Conservation (phyloP, 2,888 invertebrate genomes). For the Notocelia uddmanniana region DNA sequence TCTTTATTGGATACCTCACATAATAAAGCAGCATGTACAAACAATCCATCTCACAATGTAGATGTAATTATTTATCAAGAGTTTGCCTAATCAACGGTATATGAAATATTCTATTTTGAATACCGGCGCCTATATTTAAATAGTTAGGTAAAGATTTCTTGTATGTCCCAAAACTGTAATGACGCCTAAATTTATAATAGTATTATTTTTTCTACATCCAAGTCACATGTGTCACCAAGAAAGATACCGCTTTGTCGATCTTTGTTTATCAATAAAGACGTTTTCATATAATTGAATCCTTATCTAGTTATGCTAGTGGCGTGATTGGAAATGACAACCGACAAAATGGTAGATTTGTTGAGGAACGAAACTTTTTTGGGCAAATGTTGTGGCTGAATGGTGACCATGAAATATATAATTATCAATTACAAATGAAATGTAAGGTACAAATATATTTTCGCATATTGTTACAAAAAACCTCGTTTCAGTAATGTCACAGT, state of each 20-base stretch:
- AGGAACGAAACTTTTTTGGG: not conserved
- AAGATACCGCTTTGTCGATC: not conserved
- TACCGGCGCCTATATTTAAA: slow-evolving; percentile 7
- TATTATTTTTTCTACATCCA: not conserved
- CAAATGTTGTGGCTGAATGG: not conserved
- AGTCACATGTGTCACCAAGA: not conserved
- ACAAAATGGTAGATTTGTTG: not conserved
- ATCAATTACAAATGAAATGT: slow-evolving; percentile 16
- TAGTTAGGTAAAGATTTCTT: not conserved
- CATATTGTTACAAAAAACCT: slow-evolving; percentile 8
- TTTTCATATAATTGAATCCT: not conserved
- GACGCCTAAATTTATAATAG: not conserved
- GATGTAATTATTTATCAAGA: not conserved
- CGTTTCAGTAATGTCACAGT: not conserved
- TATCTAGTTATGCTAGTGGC: no score
- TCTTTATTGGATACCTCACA: no score
- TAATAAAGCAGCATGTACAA: no score
- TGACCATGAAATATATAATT: not conserved
- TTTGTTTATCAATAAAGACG: not conserved
- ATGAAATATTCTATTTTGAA: slow-evolving; percentile 34
- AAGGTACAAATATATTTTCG: slow-evolving; percentile 27
- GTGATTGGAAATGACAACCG: not conserved
- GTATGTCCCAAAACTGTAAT: not conserved
- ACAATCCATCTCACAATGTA: no score
- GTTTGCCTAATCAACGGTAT: slow-evolving; percentile 21